phyloP scores from a whole-genome alignment of 2,888 invertebrate species.

The Eubasilissa splendida region DNA sequence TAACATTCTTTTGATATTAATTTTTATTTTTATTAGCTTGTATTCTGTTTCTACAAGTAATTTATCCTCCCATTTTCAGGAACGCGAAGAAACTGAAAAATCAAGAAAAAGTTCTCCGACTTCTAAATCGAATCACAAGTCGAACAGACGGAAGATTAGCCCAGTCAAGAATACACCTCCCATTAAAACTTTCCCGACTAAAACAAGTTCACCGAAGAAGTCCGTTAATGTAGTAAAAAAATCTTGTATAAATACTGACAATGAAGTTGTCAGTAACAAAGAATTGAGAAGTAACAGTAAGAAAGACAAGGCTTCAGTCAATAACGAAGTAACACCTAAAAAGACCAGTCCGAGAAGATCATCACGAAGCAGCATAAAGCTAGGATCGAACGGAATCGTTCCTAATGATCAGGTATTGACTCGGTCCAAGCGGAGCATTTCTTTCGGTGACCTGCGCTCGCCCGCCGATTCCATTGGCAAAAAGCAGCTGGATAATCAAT shows the following conservation, averaged over 20 bases:
- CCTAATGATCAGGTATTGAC: conserved; percentile 40
- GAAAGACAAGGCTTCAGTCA: not conserved
- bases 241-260: not conserved
- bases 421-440: conserved; percentile 50
- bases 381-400: conserved; percentile 29
- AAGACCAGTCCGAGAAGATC: conserved; percentile 54
- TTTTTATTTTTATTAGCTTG: not conserved
- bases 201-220: conserved; percentile 29
- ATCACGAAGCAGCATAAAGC: conserved; percentile 49
- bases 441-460: conserved; percentile 48
- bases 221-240: not conserved
- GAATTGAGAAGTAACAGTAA: conserved; percentile 5
- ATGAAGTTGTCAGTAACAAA: conserved; percentile 5
- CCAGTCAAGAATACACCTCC: conserved; percentile 4
- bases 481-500: conserved; percentile 12
- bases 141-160: conserved; percentile 46
- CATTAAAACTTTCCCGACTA: not conserved
- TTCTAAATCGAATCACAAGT: conserved; percentile 37
- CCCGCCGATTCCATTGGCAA: not conserved
- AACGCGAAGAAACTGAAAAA: conserved; percentile 10
- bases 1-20: not conserved
- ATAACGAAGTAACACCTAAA: conserved; percentile 43
- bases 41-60: not conserved
- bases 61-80: conserved; percentile 1
- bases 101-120: not conserved